Percentiles rank a stretch among this genome's conserved stretches.
Evolutionary conservation across 2,888 invertebrate genomes (phyloP).

Genomic region (Stegophylla sp.): DNA sequence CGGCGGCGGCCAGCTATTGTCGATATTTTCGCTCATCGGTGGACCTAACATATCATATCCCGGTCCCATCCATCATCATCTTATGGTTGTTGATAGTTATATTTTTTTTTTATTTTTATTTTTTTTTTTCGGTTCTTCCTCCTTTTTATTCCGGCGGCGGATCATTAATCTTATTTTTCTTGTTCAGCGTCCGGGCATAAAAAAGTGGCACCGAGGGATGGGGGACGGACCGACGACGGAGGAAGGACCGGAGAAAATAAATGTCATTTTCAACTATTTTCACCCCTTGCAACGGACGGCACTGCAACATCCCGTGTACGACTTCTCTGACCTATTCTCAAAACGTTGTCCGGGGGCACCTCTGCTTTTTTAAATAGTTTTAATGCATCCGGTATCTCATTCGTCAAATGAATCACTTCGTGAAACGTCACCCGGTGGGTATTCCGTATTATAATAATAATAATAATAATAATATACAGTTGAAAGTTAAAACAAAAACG

Average conservation of each 20-base stretch:
- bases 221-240: slow-evolving; percentile 26
- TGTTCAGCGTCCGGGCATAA: slow-evolving; percentile 32
- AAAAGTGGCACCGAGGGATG: slow-evolving; percentile 41
- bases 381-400: slow-evolving; percentile 48
- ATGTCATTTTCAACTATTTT: slow-evolving; percentile 58
- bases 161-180: slow-evolving; percentile 59
- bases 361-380: slow-evolving; percentile 49
- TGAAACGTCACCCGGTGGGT: background rate
- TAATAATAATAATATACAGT: too few relatives aligned
- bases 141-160: slow-evolving; percentile 38
- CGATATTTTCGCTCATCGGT: slow-evolving; percentile 40
- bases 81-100: slow-evolving; percentile 58
- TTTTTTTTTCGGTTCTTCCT: slow-evolving; percentile 40
- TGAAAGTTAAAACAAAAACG: slow-evolving; percentile 24
- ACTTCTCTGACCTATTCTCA: slow-evolving; percentile 42
- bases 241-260: slow-evolving; percentile 50
- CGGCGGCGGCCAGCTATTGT: slow-evolving; percentile 40
- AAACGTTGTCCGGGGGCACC: slow-evolving; percentile 26
- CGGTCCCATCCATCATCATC: slow-evolving; percentile 56
- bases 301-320: slow-evolving; percentile 48
- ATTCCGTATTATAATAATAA: too few relatives aligned
- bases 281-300: slow-evolving; percentile 13
- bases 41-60: slow-evolving; percentile 45
- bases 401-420: slow-evolving; percentile 45
- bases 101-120: too few relatives aligned